Conservation (phyloP, 2,113 vertebrate genomes). For the Nothoprocta pentlandii region DNA sequence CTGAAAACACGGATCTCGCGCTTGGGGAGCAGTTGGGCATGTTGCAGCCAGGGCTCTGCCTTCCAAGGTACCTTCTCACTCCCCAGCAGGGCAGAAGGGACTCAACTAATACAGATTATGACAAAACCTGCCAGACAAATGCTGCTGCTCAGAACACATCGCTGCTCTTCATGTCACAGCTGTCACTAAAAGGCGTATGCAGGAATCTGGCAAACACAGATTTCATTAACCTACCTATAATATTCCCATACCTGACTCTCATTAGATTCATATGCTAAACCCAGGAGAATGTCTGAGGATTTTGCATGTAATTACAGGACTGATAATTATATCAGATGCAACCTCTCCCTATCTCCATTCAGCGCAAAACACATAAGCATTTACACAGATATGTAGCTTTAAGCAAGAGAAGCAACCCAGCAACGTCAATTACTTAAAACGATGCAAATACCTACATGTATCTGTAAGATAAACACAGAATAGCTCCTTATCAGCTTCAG, state of each 20-base stretch:
- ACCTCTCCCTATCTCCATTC: not conserved
- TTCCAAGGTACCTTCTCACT: not conserved
- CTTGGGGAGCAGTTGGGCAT: not conserved
- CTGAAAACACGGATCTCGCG: not conserved
- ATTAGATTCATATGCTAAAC: fast-evolving
- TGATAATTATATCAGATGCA: not conserved
- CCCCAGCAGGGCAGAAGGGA: not conserved
- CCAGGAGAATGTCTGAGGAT: not conserved
- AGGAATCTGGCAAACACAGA: not conserved
- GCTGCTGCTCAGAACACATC: fast-evolving
- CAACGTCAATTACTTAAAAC: fast-evolving
- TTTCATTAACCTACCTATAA: not conserved
- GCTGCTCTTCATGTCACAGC: fast-evolving
- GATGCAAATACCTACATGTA: not conserved
- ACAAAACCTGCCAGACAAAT: fast-evolving
- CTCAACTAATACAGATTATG: fast-evolving
- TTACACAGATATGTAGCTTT: fast-evolving
- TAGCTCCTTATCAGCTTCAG: not conserved
- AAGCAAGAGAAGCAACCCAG: not conserved
- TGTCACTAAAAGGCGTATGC: fast-evolving
- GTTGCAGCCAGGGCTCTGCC: not conserved
- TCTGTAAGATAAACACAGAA: not conserved
- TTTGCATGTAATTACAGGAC: not conserved
- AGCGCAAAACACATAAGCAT: not conserved
- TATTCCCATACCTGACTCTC: not conserved